Evolutionary conservation across 2,113 vertebrate species (phyloP).

Genomic region (Neotragus moschatus): DNA sequence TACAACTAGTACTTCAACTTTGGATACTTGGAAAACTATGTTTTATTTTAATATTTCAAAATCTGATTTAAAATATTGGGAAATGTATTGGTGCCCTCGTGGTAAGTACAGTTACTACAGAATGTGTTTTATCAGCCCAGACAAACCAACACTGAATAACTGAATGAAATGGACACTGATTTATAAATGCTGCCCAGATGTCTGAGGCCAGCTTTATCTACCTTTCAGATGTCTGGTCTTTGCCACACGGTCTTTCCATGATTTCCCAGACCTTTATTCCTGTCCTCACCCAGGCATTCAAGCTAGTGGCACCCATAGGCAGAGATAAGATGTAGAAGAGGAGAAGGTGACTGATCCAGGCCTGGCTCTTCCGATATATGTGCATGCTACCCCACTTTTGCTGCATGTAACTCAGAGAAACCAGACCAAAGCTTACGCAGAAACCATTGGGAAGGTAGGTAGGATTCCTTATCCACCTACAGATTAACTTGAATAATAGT

Average conservation of each 20-base stretch:
- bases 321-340: not conserved
- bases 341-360: not conserved
- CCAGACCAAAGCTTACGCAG: not conserved
- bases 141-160: not conserved
- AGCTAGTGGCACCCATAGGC: too few species aligned
- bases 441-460: not conserved
- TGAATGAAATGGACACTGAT: not conserved
- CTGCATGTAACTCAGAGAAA: not conserved
- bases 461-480: not conserved
- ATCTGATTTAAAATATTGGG: not conserved
- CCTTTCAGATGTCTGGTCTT: not conserved
- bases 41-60: not conserved
- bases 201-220: not conserved
- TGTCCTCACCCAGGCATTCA: not conserved
- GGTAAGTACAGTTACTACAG: not conserved
- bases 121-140: not conserved
- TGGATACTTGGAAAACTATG: not conserved
- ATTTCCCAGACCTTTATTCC: too few species aligned
- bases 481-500: not conserved
- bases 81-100: not conserved
- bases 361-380: not conserved
- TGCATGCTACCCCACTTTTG: not conserved
- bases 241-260: not conserved
- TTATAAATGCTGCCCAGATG: not conserved
- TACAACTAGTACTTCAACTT: not conserved